A percentile compares a stretch with the other conserved stretches of the same genome.
These are phyloP conservation scores for Melopsittacus undulatus DNA, from an alignment of 2,797 vertebrate genomes.

Conservation along the genomic window DNA sequence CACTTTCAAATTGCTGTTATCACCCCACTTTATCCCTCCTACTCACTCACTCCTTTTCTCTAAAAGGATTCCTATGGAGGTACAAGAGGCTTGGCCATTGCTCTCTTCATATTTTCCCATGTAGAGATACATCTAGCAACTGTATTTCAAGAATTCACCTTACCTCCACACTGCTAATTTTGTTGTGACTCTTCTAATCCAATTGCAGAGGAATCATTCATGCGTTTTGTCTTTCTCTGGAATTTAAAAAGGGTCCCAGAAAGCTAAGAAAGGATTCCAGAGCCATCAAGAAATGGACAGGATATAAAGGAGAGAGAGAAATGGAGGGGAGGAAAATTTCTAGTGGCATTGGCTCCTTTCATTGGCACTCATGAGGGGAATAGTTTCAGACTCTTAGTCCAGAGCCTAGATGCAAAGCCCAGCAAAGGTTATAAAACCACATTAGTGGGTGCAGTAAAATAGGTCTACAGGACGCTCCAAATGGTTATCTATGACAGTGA, in stretches of 20 bases:
- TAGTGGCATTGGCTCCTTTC: not conserved
- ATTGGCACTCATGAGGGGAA: not conserved
- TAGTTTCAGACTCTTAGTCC: not conserved
- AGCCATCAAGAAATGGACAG: not conserved
- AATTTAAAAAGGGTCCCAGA: not conserved
- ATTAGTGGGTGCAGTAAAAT: constrained; percentile 1
- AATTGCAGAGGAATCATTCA: not conserved
- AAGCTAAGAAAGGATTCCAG: not conserved
- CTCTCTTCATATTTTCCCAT: not conserved
- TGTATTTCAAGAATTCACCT: not conserved
- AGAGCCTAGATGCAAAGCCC: not conserved
- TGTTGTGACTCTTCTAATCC: constrained; percentile 15
- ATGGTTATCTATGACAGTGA: constrained; percentile 7
- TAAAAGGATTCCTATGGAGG: not conserved
- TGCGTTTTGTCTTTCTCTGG: not conserved
- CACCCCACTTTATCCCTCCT: not conserved
- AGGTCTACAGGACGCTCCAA: constrained; percentile 27
- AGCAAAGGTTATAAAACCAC: not conserved
- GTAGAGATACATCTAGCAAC: not conserved
- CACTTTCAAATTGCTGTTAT: not conserved
- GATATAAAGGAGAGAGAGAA: not conserved
- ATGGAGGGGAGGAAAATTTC: not conserved
- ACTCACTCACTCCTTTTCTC: not conserved
- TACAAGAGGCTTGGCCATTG: not conserved
- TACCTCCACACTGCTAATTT: not conserved